Evolutionary conservation across 2,797 vertebrate genomes (phyloP).

Genomic region (Spheniscus humboldti): DNA sequence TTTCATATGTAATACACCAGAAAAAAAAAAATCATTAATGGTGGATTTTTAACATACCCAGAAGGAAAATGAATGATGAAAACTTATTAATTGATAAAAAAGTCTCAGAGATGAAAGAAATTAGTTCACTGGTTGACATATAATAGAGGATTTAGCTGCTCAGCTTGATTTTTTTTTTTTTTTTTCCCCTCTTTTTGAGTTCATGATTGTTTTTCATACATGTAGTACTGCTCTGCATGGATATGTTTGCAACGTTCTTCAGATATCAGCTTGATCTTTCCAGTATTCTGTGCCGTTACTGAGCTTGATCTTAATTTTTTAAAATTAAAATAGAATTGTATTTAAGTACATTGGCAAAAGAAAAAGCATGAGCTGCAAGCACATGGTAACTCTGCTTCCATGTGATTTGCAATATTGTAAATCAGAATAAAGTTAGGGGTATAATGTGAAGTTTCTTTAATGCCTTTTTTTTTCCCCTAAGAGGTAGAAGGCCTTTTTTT

Average conservation of each 20-base stretch:
- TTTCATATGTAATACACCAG: neutral
- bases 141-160: neutral
- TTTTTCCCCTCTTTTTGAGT: neutral
- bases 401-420: neutral
- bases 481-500: neutral
- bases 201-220: neutral
- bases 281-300: neutral
- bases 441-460: neutral
- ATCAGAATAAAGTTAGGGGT: neutral
- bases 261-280: neutral
- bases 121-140: neutral
- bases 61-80: neutral
- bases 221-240: neutral
- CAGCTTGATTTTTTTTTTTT: neutral
- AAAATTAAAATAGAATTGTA: neutral
- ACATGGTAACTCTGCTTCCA: neutral
- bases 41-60: neutral
- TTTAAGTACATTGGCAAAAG: neutral
- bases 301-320: neutral
- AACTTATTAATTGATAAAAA: neutral
- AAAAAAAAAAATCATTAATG: neutral
- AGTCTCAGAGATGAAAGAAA: neutral
- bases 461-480: neutral
- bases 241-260: neutral
- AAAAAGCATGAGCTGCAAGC: neutral